phyloP scores from a whole-genome alignment of 2,888 invertebrate genomes.

The Platerodrilus igneus region DNA sequence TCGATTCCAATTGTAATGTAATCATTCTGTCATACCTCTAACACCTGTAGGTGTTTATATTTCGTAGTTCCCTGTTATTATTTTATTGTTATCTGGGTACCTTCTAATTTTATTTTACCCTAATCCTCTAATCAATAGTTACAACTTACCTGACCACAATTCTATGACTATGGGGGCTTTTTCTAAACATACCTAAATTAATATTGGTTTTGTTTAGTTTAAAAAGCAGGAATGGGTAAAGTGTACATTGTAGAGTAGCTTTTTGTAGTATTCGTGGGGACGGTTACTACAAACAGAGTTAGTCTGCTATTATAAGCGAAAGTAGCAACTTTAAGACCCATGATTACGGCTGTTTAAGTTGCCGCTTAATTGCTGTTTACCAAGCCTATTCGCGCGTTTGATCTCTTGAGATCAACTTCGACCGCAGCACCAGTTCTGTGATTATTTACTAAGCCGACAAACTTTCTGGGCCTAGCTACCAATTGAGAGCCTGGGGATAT shows the following conservation, averaged over 20 bases:
- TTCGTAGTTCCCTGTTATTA: conserved; percentile 20
- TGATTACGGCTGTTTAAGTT: conserved; percentile 49
- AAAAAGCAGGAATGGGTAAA: conserved; percentile 19
- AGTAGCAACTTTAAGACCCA: conserved; percentile 48
- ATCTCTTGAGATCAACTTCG: conserved; percentile 44
- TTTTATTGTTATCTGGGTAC: conserved; percentile 19
- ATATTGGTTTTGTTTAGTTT: conserved; percentile 14
- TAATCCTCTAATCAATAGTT: conserved; percentile 10
- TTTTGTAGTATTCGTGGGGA: conserved; percentile 23
- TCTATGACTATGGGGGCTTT: conserved; percentile 5
- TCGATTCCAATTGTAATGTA: conserved; percentile 33
- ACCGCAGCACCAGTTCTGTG: conserved; percentile 45
- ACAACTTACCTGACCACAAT: not conserved
- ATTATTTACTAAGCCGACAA: conserved; percentile 46
- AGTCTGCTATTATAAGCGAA: conserved; percentile 47
- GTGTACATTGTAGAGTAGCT: conserved; percentile 23
- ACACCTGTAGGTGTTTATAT: conserved; percentile 22
- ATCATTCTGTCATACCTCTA: conserved; percentile 31
- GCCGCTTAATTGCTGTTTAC: conserved; percentile 50
- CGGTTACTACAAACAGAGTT: conserved; percentile 41
- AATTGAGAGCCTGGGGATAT: conserved; percentile 45
- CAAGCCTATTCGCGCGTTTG: conserved; percentile 48
- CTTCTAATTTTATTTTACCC: conserved; percentile 19
- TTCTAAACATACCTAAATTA: conserved; percentile 1
- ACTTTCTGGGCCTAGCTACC: conserved; percentile 45